Evolutionary conservation across 2,113 vertebrate species (phyloP).

Genomic region (Hemiprocne comata): DNA sequence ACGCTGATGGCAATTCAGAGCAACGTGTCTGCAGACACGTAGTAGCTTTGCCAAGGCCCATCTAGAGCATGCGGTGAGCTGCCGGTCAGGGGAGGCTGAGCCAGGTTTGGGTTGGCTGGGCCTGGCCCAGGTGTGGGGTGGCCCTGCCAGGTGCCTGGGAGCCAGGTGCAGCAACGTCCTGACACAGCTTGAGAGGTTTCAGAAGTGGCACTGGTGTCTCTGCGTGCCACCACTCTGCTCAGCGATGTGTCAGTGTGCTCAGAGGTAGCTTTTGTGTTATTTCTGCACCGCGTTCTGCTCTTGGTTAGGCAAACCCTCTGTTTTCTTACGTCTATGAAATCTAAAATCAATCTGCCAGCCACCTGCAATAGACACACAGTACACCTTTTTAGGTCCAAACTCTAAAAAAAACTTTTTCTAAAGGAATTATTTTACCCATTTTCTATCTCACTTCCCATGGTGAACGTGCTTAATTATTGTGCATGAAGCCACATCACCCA

Average conservation of each 20-base stretch:
- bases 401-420: neutral
- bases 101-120: neutral
- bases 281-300: neutral
- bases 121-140: neutral
- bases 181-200: neutral
- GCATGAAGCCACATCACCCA: conserved; percentile 15
- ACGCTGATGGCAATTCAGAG: neutral
- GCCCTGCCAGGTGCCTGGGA: neutral
- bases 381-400: neutral
- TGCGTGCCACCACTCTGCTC: neutral
- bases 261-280: neutral
- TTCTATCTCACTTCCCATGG: conserved; percentile 16
- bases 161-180: rapidly evolving
- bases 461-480: conserved; percentile 1
- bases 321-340: neutral
- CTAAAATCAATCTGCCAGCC: neutral
- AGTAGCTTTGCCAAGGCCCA: neutral
- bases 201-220: neutral
- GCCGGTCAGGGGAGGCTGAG: neutral
- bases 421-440: conserved; percentile 19
- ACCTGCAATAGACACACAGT: neutral
- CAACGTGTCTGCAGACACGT: neutral
- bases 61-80: neutral
- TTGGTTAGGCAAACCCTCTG: neutral
- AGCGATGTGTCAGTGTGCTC: rapidly evolving